Conservation (phyloP, 2,113 vertebrate species). For the Corynorhinus townsendii region DNA sequence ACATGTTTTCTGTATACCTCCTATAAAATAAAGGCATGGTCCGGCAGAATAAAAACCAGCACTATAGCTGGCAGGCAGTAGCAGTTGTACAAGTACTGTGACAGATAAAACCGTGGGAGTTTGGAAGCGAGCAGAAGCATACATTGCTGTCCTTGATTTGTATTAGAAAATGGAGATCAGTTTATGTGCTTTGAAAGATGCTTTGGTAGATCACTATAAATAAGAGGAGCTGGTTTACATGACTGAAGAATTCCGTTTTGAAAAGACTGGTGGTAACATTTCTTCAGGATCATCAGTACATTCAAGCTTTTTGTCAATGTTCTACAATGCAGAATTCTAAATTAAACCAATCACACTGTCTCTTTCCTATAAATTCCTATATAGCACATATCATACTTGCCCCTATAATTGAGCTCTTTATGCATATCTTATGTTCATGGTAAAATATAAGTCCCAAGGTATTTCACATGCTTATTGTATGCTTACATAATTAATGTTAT, state of each 20-base stretch:
- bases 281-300: neutral
- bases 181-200: neutral
- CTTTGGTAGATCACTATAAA: neutral
- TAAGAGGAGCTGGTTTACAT: neutral
- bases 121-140: neutral
- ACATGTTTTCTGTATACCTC: neutral
- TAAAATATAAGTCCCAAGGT: neutral
- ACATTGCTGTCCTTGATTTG: neutral
- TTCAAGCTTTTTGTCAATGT: neutral
- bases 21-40: neutral
- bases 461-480: neutral
- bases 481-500: neutral
- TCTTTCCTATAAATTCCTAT: neutral
- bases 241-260: neutral
- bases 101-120: rapidly evolving
- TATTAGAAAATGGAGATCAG: neutral
- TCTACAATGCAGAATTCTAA: neutral
- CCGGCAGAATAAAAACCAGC: neutral
- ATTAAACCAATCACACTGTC: neutral
- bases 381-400: rapidly evolving
- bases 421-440: neutral
- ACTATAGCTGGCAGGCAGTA: too few species aligned
- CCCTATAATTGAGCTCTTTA: neutral
- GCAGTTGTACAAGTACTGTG: neutral
- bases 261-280: neutral